These are phyloP conservation scores for Sorex maritimensis DNA, from an alignment of 2,797 vertebrate species.

Conservation along the genomic window DNA sequence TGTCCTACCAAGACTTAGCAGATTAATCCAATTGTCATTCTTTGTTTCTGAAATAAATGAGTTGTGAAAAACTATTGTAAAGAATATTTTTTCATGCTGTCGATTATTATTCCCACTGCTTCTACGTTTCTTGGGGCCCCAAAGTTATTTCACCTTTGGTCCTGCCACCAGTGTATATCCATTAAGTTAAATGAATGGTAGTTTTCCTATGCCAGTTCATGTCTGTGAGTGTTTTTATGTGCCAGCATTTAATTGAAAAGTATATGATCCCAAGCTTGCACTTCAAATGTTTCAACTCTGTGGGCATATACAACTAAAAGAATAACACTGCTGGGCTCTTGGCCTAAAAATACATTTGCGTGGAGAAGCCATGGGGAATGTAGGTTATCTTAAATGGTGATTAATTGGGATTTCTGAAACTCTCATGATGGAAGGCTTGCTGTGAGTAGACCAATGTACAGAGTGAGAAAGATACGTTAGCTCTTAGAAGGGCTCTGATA, in stretches of 20 bases:
- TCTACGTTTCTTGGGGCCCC: slow-evolving; percentile 55
- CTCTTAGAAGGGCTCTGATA: slow-evolving; percentile 4
- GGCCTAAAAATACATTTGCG: slow-evolving; percentile 68
- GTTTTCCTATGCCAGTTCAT: slow-evolving; percentile 64
- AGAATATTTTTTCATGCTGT: slow-evolving; percentile 43
- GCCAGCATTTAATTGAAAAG: slow-evolving; percentile 80
- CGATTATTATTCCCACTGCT: slow-evolving; percentile 57
- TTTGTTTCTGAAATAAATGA: slow-evolving; percentile 47
- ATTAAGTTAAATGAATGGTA: slow-evolving; percentile 72
- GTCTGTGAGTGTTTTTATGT: slow-evolving; percentile 64
- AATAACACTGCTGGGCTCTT: slow-evolving; percentile 72
- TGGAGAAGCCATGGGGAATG: slow-evolving; percentile 64
- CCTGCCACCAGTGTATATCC: slow-evolving; percentile 49
- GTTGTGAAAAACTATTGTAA: slow-evolving; percentile 68
- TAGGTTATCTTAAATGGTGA: slow-evolving; percentile 60
- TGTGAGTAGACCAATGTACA: slow-evolving; percentile 14
- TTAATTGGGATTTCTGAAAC: slow-evolving; percentile 67
- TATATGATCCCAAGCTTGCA: slow-evolving; percentile 22
- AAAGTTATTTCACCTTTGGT: slow-evolving; percentile 24
- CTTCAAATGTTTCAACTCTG: slow-evolving; percentile 73
- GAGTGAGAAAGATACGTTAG: slow-evolving; percentile 58
- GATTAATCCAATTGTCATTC: slow-evolving; percentile 63
- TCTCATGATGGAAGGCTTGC: slow-evolving; percentile 10
- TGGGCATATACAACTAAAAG: slow-evolving; percentile 73
- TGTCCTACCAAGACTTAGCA: slow-evolving; percentile 38